Base-by-base conservation (phyloP, 2,888 invertebrate genomes). In the Mythimna lalbum region DNA sequence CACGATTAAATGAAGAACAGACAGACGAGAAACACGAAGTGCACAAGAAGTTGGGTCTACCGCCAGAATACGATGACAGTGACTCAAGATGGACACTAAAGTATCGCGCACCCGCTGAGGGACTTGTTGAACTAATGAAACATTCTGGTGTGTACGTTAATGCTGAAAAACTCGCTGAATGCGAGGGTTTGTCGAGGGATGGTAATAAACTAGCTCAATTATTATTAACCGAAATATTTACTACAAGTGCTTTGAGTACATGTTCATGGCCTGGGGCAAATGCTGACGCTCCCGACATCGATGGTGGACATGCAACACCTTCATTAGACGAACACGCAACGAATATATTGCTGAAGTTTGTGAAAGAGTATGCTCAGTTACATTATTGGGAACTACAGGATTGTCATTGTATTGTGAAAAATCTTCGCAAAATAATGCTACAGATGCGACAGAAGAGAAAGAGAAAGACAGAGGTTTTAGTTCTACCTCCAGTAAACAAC, bases 61-160 rank as follows among this genome's bases (percentile, higher is more conserved):
- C 56, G 33, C 33, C 56, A 56, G 33, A 63, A 31, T 71, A 62
- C 2, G 56, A 69, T 0, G 36, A 27, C 50, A 50, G 50, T 43
- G 61, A 57, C 56, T 57, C 71, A 17, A 56, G 36, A 55, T 73
- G 71, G 71, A 73, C 73, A 10, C 14, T 73, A 12, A 63, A 59
- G 21, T n/a, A 73, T 36, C 63, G 36, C 5, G 39, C 39, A 33
- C n/a, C 31, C 59, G 52, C 67, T 52, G 31, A 21, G 1, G 66
- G 21, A 12, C 52, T 69, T 21, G 39, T 56, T 33, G 69, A 70
- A 53, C 52, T 70, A 14, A 53, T 59, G 0, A 0, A 59, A 53
- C 4, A 47, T 53, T 56, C 68, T 1, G 14, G 36, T 21, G 33
- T 69, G 0, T 63, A 69, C 36, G 47, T 69, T n/a, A 49, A 63